Base-by-base conservation (phyloP, 2,113 vertebrate genomes). In the Tringa solitaria region DNA sequence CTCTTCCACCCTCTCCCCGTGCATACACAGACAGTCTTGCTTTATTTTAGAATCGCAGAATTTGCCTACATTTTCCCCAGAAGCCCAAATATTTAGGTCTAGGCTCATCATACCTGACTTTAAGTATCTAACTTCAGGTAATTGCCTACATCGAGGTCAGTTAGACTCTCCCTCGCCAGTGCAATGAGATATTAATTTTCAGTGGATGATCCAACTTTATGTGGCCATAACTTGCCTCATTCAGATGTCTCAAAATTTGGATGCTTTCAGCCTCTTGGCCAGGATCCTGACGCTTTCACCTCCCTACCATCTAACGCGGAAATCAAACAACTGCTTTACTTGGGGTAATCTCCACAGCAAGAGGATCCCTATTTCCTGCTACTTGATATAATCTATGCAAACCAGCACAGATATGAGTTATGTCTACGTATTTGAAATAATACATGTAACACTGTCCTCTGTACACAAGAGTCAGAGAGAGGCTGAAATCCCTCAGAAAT, bases 221-320 rank as follows among this genome's bases (percentile, higher is more conserved):
- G n/a, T 28, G 77, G 32, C 51, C 45, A 17, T 22, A 37, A 5
- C 26, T 43, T 37, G n/a, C 23, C 6, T 35, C 6, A 4, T 15
- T 9, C 11, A 65, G 24, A 32, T 28, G 39, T 24, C 67, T 64
- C 37, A 30, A 79, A 63, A 75, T 46, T 18, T 46, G 22, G 37
- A 53, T 56, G 22, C 24, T 74, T 79, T 51, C 6, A 74, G n/a
- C 35, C 54, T 69, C 26, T 48, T 59, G 50, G 30, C 21, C 50
- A 22, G n/a, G 54, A 56, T 69, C n/a, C 30, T 79, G 60, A 8
- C 8, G 3, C 37, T 51, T 56, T 39, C 73, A 64, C 11, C 8
- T 65, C 30, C 7, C 15, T 35, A 24, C 33, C 50, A 2, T 35
- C 35, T 51, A 46, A 65, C 1, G 1, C 0, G 0, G 23, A 60